Evolutionary conservation across 2,888 invertebrate species (phyloP), one percentile per base, ranked within the genome.

Genomic region (Galeopsomyia nigrocyanea): DNA sequence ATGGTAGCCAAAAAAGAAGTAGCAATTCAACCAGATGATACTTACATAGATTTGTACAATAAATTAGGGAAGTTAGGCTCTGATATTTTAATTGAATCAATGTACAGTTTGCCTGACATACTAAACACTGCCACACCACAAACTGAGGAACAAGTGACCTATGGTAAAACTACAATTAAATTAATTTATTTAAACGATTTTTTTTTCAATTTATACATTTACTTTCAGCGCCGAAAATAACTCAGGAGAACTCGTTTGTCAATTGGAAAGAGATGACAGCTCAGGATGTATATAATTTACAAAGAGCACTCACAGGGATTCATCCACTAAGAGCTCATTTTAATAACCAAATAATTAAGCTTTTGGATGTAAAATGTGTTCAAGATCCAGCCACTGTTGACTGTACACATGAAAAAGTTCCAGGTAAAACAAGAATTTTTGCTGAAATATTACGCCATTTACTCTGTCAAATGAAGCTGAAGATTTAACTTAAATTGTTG

Each of bases 221-320:
- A 19, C 7, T 90, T 90, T 76, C 83, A 94, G 95, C 96, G 53
- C 94, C 93, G 74, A 94, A 93, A 89, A 88, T 95, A 71, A 88
- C 88, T 31, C 87, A 90, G 71, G 83, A 85, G 68, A 88, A 92
- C 78, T 89, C 92, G 58, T 87, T 89, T 79, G 88, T 95, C 10
- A 87, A 89, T 78, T 96, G 95, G 95, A 80, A 88, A 1, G 84
- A 88, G 62, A 91, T 92, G 90, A 88, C 87, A 31, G 90, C 94
- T 0, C 78, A 78, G 50, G 87, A 92, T 81, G 87, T 95, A 14
- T 94, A 92, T 82, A 91, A 94, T 82, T 88, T 93, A 19, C 89
- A 92, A 80, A 88, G 95, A 79, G 94, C 94, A 0, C 84, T 95
- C 67, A 89, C 89, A 78, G 90, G 92, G 31, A 81, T 93, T 46